Percentiles rank a stretch among this genome's conserved stretches.
These are phyloP conservation scores for Melanaphis sacchari DNA, from an alignment of 1,140 invertebrate genomes.

Conservation along the genomic window DNA sequence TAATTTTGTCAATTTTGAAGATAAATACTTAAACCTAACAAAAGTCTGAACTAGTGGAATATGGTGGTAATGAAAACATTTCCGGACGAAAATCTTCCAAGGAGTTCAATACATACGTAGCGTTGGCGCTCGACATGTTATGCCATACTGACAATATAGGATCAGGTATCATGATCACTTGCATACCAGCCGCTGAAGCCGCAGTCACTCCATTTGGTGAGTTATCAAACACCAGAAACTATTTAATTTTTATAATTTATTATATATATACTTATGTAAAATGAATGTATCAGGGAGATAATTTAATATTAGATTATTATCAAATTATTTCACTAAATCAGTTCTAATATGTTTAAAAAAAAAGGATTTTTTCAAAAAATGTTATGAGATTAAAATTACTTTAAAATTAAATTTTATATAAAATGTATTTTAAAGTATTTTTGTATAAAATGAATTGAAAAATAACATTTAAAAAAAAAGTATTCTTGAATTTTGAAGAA, in stretches of 20 bases:
- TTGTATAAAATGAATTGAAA: too few species aligned
- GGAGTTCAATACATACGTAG: constrained; percentile 76
- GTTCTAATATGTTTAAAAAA: not conserved
- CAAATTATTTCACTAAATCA: not conserved
- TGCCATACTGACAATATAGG: constrained; percentile 69
- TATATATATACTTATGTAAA: not conserved
- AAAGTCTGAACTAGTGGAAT: not conserved
- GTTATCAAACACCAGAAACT: constrained; percentile 94
- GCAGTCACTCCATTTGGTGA: constrained; percentile 86
- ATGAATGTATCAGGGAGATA: not conserved
- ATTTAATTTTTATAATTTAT: not conserved
- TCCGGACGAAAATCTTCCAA: constrained; percentile 85
- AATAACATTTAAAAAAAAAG: too few species aligned
- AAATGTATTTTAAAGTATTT: too few species aligned
- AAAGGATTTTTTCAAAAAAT: not conserved
- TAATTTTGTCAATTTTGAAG: not conserved
- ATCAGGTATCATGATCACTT: constrained; percentile 88
- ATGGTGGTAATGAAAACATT: constrained; percentile 81
- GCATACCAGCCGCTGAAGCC: constrained; percentile 84
- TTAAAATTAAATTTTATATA: not conserved
- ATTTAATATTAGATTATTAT: not conserved
- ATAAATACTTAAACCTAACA: not conserved
- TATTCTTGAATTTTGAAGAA: too few species aligned
- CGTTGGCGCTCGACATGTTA: constrained; percentile 66
- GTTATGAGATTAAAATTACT: not conserved